Evolutionary conservation across 2,888 invertebrate species (phyloP), one percentile per base, ranked within the genome.

Genomic region (Drosophila diplacantha): DNA sequence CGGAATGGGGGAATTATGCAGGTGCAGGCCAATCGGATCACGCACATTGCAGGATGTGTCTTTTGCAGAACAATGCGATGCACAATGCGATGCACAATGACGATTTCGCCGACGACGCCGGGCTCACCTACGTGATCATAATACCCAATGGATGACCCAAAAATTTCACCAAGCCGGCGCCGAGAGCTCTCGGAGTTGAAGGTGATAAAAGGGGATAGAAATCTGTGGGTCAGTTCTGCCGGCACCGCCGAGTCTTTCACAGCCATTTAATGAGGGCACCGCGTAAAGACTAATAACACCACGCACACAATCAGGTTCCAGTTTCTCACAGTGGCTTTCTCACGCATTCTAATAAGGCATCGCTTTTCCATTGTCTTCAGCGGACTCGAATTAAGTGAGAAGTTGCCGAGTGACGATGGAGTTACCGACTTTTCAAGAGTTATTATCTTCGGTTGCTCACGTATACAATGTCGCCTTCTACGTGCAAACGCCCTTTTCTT

Each of bases 141-240:
- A 76, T 84, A 84, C 67, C 70, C 71, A 84, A 83, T 80, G 73
- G 83, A 69, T 80, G 83, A 84, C 84, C 81, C 77, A 80, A 60
- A 73, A 75, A 83, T 67, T 71, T 71, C 43, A 58, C 57, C 44
- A 43, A 44, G 41, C 14, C 62, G 18, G 34, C 44, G 44, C 18
- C 18, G 18, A 46, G 29, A 29, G 44, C 29, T 44, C n/a, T 22
- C 22, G 14, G 18, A 44, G 44, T 29, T 46, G 63, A 41, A 63
- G 63, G 35, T 63, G 60, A 63, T 43, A 63, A 50, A 41, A 50
- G 64, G 52, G 64, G 61, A 44, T 44, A 39, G 50, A 68, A 47
- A 63, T 55, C 57, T 63, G 18, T 66, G 67, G 63, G 39, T 46
- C 67, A 66, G 56, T 63, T 55, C 34, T 54, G 22, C 14, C 29